These are phyloP conservation scores for Lagodon rhomboides DNA, from an alignment of 2,797 vertebrate genomes.

Conservation along the genomic window DNA sequence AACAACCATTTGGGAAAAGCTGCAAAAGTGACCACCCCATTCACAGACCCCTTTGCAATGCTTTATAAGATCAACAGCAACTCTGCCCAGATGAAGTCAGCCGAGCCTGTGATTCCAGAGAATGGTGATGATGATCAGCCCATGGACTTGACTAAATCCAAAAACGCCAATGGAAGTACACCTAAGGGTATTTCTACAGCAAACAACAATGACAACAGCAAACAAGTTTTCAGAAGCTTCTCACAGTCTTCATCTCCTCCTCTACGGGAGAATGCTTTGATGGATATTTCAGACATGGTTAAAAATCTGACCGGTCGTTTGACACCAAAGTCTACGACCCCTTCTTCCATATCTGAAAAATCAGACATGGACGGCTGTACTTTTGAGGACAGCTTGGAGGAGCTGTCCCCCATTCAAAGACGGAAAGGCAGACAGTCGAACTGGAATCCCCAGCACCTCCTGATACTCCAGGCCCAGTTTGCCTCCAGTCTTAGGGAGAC, in stretches of 20 bases:
- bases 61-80: conserved; percentile 96
- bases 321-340: conserved; percentile 97
- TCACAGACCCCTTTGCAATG: conserved; percentile 94
- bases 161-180: conserved; percentile 80
- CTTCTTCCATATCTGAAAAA: conserved; percentile 95
- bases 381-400: conserved; percentile 95
- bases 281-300: conserved; percentile 99
- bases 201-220: conserved; percentile 72
- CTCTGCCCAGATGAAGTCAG: conserved; percentile 88
- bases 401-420: conserved; percentile 95
- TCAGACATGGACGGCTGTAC: conserved; percentile 94
- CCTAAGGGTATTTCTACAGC: conserved; percentile 61
- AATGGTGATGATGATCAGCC: conserved; percentile 95
- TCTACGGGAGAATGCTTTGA: conserved; percentile 94
- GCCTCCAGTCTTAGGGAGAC: conserved; percentile 95
- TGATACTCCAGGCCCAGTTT: conserved; percentile 99
- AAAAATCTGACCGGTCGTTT: conserved; percentile 97
- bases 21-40: conserved; percentile 92
- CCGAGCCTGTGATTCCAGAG: conserved; percentile 90
- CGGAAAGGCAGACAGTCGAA: conserved; percentile 98
- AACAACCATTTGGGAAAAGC: conserved; percentile 98
- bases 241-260: conserved; percentile 90
- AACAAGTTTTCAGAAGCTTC: conserved; percentile 81
- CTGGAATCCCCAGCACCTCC: conserved; percentile 99
- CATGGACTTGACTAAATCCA: conserved; percentile 98